These are phyloP conservation scores for Danio albolineatus DNA, from an alignment of 2,797 vertebrate species.

Conservation along the genomic window DNA sequence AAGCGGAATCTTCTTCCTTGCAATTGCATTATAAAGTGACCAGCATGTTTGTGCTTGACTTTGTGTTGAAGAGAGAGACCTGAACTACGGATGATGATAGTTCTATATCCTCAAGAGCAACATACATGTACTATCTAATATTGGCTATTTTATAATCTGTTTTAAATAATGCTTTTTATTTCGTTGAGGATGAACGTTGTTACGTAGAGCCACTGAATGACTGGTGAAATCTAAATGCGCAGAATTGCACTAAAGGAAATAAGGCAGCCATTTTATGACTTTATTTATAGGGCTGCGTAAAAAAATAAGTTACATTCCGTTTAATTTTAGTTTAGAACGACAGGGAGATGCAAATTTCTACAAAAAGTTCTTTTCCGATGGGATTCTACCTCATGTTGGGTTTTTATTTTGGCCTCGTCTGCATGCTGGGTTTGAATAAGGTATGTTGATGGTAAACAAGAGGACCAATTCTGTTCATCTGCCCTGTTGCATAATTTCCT, in stretches of 20 bases:
- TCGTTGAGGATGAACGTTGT: slow-evolving; percentile 3
- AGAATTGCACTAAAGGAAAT: slow-evolving; percentile 16
- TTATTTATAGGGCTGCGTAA: slow-evolving; percentile 18
- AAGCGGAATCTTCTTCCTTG: neutral
- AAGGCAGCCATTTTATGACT: slow-evolving; percentile 11
- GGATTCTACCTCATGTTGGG: slow-evolving; percentile 24
- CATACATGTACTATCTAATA: neutral
- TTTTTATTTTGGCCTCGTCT: slow-evolving; percentile 25
- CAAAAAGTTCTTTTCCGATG: slow-evolving; percentile 9
- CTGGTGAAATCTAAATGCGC: neutral
- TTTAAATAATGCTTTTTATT: neutral
- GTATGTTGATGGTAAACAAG: neutral
- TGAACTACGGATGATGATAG: neutral
- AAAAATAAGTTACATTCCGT: slow-evolving; percentile 1
- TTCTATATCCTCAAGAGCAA: neutral
- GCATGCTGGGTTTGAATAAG: slow-evolving; percentile 30
- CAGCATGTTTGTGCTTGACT: neutral
- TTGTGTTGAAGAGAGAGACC: neutral
- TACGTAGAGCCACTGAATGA: neutral
- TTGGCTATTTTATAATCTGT: neutral
- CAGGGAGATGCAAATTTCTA: neutral
- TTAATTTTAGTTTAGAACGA: neutral
- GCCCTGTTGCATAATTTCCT: neutral
- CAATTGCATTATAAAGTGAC: neutral
- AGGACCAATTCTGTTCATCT: no score